These are phyloP conservation scores for Coenobita brevimanus DNA, from an alignment of 1,140 invertebrate genomes.

Conservation along the genomic window DNA sequence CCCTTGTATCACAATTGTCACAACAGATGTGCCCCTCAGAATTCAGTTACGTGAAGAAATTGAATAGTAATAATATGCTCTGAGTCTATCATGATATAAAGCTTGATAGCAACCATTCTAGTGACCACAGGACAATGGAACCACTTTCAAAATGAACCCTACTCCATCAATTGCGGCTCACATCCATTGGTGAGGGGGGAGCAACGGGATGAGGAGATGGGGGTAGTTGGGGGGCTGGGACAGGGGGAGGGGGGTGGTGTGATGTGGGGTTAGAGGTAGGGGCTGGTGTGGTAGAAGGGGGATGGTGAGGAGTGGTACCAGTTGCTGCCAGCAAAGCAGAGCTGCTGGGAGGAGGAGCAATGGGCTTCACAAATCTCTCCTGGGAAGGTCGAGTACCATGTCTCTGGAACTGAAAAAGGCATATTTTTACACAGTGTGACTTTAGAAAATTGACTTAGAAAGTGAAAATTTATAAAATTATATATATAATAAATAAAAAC, in stretches of 20 bases:
- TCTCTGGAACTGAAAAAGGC: conserved; percentile 45
- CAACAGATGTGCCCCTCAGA: conserved; percentile 23
- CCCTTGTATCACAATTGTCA: conserved; percentile 48
- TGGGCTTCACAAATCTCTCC: conserved; percentile 86
- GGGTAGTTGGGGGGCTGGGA: conserved; percentile 43
- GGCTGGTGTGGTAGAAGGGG: conserved; percentile 28
- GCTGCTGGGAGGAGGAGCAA: conserved; percentile 76
- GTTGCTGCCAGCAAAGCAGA: conserved; percentile 67
- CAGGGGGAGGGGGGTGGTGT: conserved; percentile 31
- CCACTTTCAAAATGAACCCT: background rate
- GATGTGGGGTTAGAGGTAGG: conserved; percentile 30
- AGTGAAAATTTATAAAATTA: no score
- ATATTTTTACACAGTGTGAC: no score
- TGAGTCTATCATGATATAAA: conserved; percentile 28
- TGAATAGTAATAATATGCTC: no score
- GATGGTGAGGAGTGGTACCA: conserved; percentile 35
- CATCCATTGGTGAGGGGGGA: conserved; percentile 68
- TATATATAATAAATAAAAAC: no score
- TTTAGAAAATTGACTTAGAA: no score
- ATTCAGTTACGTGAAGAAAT: conserved; percentile 12
- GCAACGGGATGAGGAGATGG: conserved; percentile 61
- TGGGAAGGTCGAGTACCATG: conserved; percentile 50
- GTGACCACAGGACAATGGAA: background rate
- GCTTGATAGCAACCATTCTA: conserved; percentile 35
- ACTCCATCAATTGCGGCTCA: conserved; percentile 64